phyloP scores from a whole-genome alignment of 2,797 vertebrate species.

The Enteromius treurensis region DNA sequence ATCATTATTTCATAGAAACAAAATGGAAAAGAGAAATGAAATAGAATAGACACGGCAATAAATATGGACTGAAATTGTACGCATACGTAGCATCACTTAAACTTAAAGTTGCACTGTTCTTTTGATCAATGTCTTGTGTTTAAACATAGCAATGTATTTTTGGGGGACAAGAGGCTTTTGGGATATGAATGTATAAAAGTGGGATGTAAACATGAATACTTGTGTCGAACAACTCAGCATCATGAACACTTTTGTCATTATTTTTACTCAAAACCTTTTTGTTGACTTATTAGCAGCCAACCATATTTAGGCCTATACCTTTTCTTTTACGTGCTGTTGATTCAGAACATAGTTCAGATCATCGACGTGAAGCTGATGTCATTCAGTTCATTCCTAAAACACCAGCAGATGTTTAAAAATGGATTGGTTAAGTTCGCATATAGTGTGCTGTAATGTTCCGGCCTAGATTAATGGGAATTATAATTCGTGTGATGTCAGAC shows the following conservation, averaged over 20 bases:
- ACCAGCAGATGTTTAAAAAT: not conserved
- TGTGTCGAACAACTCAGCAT: slow-evolving; percentile 81
- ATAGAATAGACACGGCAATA: slow-evolving; percentile 66
- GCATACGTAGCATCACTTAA: slow-evolving; percentile 81
- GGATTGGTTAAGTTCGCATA: slow-evolving; percentile 1
- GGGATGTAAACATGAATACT: slow-evolving; percentile 72
- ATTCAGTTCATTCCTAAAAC: slow-evolving; percentile 21
- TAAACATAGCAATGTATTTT: slow-evolving; percentile 78
- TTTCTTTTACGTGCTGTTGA: not conserved
- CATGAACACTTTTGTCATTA: slow-evolving; percentile 70
- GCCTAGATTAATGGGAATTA: slow-evolving; percentile 68
- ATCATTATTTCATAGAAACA: slow-evolving; percentile 41
- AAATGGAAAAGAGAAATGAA: slow-evolving; percentile 62
- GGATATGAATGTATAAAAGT: slow-evolving; percentile 80
- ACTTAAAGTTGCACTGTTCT: slow-evolving; percentile 82
- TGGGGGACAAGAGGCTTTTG: slow-evolving; percentile 75
- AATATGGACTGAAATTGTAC: slow-evolving; percentile 72
- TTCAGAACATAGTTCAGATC: not conserved
- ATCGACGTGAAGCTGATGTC: not conserved
- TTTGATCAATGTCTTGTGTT: slow-evolving; percentile 77
- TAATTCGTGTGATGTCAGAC: slow-evolving; percentile 81
- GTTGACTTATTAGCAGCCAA: not conserved
- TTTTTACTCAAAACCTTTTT: slow-evolving; percentile 27
- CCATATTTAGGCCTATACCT: too few relatives aligned
- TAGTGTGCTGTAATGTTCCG: slow-evolving; percentile 7